Evolutionary conservation across 2,113 vertebrate genomes (phyloP).

Genomic region (Larimichthys polyactis): DNA sequence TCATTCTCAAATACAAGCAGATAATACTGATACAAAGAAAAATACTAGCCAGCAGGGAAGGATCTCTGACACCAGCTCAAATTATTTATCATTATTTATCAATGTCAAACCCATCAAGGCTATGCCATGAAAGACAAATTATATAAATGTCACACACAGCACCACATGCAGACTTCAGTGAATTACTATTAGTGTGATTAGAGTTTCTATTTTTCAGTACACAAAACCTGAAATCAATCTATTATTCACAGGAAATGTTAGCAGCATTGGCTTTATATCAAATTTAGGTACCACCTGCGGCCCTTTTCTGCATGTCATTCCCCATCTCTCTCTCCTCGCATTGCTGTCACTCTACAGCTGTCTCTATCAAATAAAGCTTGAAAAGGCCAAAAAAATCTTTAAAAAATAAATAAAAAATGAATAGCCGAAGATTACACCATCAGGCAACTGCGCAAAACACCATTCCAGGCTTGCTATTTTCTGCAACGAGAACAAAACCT

Average conservation of each 20-base stretch:
- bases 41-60: background rate
- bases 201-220: background rate
- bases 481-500: background rate
- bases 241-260: background rate
- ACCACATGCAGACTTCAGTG: background rate
- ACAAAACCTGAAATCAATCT: too few species aligned
- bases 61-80: slow-evolving; percentile 2
- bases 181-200: background rate
- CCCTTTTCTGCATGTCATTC: too few species aligned
- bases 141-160: slow-evolving; percentile 12
- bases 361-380: too few species aligned
- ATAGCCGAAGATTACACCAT: background rate
- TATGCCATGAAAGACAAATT: background rate
- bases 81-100: slow-evolving; percentile 2
- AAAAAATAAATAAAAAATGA: too few species aligned
- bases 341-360: too few species aligned
- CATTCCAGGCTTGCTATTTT: too few species aligned
- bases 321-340: too few species aligned
- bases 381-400: too few species aligned
- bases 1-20: slow-evolving; percentile 13
- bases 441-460: too few species aligned
- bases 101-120: slow-evolving; percentile 8
- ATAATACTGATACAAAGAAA: slow-evolving; percentile 22
- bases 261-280: background rate
- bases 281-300: background rate